Evolutionary conservation across 92 coral and sea anemone genomes (phyloP), one percentile per base, ranked within the genome.

Genomic region (Zoanthus gigantus): DNA sequence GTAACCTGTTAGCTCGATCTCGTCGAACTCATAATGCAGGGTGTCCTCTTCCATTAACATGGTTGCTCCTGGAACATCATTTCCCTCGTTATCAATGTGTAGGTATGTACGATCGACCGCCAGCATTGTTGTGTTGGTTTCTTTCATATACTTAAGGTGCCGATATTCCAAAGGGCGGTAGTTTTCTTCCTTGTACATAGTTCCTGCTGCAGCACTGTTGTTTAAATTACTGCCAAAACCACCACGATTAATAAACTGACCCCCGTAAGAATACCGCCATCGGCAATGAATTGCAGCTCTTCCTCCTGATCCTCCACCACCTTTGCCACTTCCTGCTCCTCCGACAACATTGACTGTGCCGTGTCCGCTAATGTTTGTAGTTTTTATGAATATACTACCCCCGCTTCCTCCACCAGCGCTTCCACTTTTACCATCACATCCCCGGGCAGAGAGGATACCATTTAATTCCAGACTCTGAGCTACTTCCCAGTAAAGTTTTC

Each of bases 281-380:
- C 92, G 90, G 68, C 94, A 92, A 63, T 92, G 94, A 44, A 92
- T 89, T 52, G 90, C 92, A 56, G 90, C 89, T 87, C 94, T 86
- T 34, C 94, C 94, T 82, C 94, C 94, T 11, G 94, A 75, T 3
- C 92, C 94, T 18, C 92, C 94, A 86, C 94, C 94, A 4, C 94
- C 94, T 16, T 23, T 8, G 23, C 94, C 94, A 14, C 65, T 58
- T 0, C 90, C 83, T 45, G 56, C 53, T 45, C 94, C 94, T 32
- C 94, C 94, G 12, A 82, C 83, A 45, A 92, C 94, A 6, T 86
- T 86, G 18, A 92, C 66, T 23, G 45, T 82, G 10, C 94, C 94
- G 48, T 92, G 94, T 10, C 94, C 94, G 12, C 90, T 92, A 89
- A 92, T 92, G 60, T 92, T 92, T 1, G 94, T 92, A 11, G 92